Percentiles rank a stretch among this genome's conserved stretches.
These are phyloP conservation scores for Megamerina dolium DNA, from an alignment of 2,888 invertebrate genomes.

Conservation along the genomic window DNA sequence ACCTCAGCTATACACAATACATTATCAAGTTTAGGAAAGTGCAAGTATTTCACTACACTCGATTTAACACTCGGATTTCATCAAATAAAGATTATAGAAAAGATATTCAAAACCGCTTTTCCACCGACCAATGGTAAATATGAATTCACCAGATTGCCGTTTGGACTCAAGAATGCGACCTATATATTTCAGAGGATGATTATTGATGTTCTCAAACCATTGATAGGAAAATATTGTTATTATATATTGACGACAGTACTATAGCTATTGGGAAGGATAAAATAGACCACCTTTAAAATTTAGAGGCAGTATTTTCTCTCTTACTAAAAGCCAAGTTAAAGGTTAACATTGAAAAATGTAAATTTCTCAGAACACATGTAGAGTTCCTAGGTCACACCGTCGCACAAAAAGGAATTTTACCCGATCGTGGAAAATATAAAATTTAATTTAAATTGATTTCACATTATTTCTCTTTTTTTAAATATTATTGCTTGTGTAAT, in stretches of 20 bases:
- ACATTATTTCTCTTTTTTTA: too few relatives aligned
- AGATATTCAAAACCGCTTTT: constrained; percentile 17
- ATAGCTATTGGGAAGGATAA: constrained; percentile 14
- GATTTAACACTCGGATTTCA: constrained; percentile 16
- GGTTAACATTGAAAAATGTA: too few relatives aligned
- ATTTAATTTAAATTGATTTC: too few relatives aligned
- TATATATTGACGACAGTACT: too few relatives aligned
- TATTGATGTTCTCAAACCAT: constrained; percentile 9
- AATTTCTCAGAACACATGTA: too few relatives aligned
- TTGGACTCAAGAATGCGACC: constrained; percentile 12
- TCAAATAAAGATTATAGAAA: constrained; percentile 11
- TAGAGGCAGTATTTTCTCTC: background rate
- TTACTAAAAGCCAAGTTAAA: too few relatives aligned
- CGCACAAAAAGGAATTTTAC: too few relatives aligned
- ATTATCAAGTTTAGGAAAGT: constrained; percentile 10
- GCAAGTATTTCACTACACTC: constrained; percentile 11
- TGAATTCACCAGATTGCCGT: constrained; percentile 9
- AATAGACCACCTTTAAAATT: background rate
- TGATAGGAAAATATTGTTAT: constrained; percentile 12
- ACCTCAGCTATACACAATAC: constrained; percentile 8
- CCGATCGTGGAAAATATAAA: too few relatives aligned
- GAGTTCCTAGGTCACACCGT: too few relatives aligned
- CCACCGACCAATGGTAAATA: constrained; percentile 17
- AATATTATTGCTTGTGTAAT: too few relatives aligned
- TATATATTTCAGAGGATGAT: constrained; percentile 12